Conservation (phyloP, 2,888 invertebrate genomes). For the Electrophaes corylata region DNA sequence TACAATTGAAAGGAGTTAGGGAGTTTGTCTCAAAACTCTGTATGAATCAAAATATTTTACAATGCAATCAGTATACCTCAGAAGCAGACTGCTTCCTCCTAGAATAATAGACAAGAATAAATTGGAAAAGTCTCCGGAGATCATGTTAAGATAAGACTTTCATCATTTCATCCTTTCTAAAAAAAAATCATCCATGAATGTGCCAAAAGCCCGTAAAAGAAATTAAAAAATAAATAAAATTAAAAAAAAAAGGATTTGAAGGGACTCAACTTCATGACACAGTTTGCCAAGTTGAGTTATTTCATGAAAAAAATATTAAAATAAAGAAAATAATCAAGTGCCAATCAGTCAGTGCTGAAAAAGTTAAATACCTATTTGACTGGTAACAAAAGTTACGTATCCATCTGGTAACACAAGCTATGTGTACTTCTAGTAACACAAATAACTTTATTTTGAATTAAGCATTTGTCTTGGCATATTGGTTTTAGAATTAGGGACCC, state of each 20-base stretch:
- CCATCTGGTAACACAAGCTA: constrained; percentile 13
- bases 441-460: constrained; percentile 9
- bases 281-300: neutral
- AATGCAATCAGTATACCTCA: constrained; percentile 74
- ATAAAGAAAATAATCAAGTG: constrained; percentile 12
- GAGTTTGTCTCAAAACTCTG: constrained; percentile 32
- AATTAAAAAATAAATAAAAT: constrained; percentile 16
- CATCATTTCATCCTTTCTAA: constrained; percentile 43
- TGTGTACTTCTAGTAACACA: constrained; percentile 16
- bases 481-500: constrained; percentile 68
- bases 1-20: constrained; percentile 50
- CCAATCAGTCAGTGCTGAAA: neutral
- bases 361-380: neutral
- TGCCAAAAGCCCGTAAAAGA: constrained; percentile 63
- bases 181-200: constrained; percentile 50
- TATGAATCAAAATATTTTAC: constrained; percentile 39
- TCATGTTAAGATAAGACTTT: constrained; percentile 40
- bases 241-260: constrained; percentile 8
- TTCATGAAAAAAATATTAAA: constrained; percentile 17
- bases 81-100: constrained; percentile 72
- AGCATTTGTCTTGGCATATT: constrained; percentile 61
- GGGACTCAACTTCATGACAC: neutral
- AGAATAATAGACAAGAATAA: constrained; percentile 60
- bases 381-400: constrained; percentile 7
- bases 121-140: constrained; percentile 31